A percentile compares a stretch with the other conserved stretches of the same genome.
Conservation (phyloP, 2,113 vertebrate species). For the Oenanthe melanoleuca region DNA sequence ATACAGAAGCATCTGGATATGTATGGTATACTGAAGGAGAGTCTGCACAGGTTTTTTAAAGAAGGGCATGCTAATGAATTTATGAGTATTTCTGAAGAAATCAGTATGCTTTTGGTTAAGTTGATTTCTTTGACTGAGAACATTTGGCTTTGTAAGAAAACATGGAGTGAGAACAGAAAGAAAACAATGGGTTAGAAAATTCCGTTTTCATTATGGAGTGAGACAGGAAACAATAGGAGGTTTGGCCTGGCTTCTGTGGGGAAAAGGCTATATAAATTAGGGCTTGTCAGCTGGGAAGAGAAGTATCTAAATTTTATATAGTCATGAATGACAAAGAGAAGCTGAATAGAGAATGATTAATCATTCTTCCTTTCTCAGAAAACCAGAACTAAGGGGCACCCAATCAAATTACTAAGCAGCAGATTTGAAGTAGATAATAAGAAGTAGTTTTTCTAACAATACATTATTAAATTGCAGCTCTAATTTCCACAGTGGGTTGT, state of each 20-base stretch:
- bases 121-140: background rate
- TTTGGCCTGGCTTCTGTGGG: background rate
- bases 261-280: conserved; percentile 31
- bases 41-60: background rate
- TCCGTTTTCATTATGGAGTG: background rate
- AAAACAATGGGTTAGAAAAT: conserved; percentile 11
- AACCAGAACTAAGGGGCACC: conserved; percentile 38
- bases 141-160: background rate
- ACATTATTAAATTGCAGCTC: conserved; percentile 51
- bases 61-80: background rate
- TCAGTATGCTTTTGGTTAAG: background rate
- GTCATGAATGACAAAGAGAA: conserved; percentile 60
- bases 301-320: conserved; percentile 35
- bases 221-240: background rate
- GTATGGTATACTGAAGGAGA: background rate
- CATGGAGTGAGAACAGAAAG: background rate
- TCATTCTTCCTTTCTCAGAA: conserved; percentile 47
- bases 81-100: background rate
- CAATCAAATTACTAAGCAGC: conserved; percentile 62
- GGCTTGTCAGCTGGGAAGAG: conserved; percentile 49
- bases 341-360: conserved; percentile 63
- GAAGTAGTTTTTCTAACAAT: conserved; percentile 53
- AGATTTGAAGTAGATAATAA: conserved; percentile 61
- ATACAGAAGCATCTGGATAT: background rate
- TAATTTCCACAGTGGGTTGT: conserved; percentile 52